Conservation (phyloP, 2,888 invertebrate species). For the Sesamia inferens region DNA sequence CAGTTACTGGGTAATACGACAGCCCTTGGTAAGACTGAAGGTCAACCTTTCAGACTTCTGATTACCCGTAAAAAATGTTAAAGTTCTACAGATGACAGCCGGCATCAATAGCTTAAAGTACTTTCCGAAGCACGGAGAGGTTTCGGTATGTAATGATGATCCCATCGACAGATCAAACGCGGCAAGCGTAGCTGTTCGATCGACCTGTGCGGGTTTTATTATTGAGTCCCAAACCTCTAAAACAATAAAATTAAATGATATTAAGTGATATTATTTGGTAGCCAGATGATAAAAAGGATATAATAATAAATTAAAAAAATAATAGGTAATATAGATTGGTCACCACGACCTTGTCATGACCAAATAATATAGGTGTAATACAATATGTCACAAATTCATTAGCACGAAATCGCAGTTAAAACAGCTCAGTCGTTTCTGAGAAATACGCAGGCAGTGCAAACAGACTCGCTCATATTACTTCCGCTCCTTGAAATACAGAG, state of each 20-base stretch:
- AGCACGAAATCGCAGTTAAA: constrained; percentile 44
- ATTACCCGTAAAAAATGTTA: too few relatives aligned
- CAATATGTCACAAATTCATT: constrained; percentile 44
- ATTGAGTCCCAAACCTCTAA: too few relatives aligned
- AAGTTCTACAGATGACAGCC: too few relatives aligned
- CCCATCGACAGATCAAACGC: too few relatives aligned
- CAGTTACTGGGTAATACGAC: too few relatives aligned
- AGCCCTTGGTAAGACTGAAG: too few relatives aligned
- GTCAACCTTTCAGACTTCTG: too few relatives aligned
- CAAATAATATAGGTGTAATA: constrained; percentile 17
- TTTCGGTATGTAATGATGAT: too few relatives aligned
- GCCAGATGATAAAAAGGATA: not conserved
- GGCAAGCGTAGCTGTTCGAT: too few relatives aligned
- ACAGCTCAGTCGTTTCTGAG: constrained; percentile 27
- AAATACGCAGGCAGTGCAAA: constrained; percentile 26
- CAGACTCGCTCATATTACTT: constrained; percentile 24
- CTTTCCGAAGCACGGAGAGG: too few relatives aligned
- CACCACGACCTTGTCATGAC: constrained; percentile 25
- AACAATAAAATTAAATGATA: not conserved
- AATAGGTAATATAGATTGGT: not conserved
- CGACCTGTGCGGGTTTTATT: too few relatives aligned
- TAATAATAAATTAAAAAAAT: not conserved
- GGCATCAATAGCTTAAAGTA: too few relatives aligned
- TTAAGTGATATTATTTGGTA: not conserved
- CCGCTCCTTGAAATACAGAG: constrained; percentile 30